phyloP scores from a whole-genome alignment of 2,113 vertebrate species.

The Chloebia gouldiae region DNA sequence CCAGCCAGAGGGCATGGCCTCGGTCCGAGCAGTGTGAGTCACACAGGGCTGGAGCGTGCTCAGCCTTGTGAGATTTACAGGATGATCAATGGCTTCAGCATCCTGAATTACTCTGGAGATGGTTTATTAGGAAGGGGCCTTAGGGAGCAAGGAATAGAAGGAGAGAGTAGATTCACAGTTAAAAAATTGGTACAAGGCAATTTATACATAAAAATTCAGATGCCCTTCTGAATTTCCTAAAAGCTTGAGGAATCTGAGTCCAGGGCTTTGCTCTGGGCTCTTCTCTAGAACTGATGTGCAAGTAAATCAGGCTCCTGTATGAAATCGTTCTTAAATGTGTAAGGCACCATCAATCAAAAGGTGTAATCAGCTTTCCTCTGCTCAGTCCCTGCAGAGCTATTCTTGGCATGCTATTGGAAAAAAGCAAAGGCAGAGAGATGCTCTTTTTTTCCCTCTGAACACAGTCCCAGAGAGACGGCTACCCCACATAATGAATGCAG shows the following conservation, averaged over 20 bases:
- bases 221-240: background rate
- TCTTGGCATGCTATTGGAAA: constrained; percentile 23
- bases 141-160: constrained; percentile 65
- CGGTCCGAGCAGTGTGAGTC: background rate
- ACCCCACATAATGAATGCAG: background rate
- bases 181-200: background rate
- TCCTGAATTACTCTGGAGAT: constrained; percentile 68
- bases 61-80: constrained; percentile 56
- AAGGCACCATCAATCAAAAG: constrained; percentile 52
- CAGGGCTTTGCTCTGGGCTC: background rate
- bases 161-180: constrained; percentile 44
- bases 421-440: constrained; percentile 16
- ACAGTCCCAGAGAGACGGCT: background rate
- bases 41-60: constrained; percentile 12
- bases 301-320: constrained; percentile 41
- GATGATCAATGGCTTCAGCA: constrained; percentile 61
- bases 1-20: constrained; percentile 21
- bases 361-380: constrained; percentile 40
- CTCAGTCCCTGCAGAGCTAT: constrained; percentile 49
- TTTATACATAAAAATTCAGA: constrained; percentile 19
- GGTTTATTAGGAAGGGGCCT: constrained; percentile 62
- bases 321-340: constrained; percentile 32
- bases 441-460: background rate
- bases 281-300: background rate
- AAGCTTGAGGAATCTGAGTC: background rate